Base-by-base conservation (phyloP, 2,888 invertebrate genomes). In the Drepanosiphum platanoidis region DNA sequence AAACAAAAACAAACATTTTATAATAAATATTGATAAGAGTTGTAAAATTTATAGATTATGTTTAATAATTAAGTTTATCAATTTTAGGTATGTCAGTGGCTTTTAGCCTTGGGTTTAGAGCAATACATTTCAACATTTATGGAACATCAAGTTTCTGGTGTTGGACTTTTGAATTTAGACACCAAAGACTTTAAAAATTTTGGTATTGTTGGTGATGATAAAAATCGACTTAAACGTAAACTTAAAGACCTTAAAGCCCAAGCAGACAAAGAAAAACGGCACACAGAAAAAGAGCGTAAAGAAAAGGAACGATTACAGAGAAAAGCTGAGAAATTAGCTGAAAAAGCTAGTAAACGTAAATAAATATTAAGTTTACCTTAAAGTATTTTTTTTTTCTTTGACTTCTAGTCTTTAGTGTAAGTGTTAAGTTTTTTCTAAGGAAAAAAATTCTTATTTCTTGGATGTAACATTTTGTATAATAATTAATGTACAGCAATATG, bases 21-120 rank as follows among this genome's bases (percentile, higher is more conserved):
- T n/a, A n/a, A n/a, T n/a, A n/a, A n/a, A n/a, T n/a, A n/a, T n/a
- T n/a, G n/a, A n/a, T n/a, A n/a, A n/a, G n/a, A n/a, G n/a, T n/a
- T 61, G 18, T 64, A 39, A n/a, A n/a, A 11, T 78, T 1, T 30
- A 15, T 32, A 34, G 1, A 66, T 18, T 22, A 22, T 78, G 18
- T 78, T 79, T n/a, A n/a, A n/a, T n/a, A n/a, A n/a, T n/a, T n/a
- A n/a, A 8, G 8, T 46, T 7, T 2, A 39, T 86, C 82, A 71
- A 87, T 88, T 88, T 11, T 89, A 97, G 95, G 97, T 98, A 81
- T 96, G 96, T 90, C 96, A 97, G 90, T 98, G 97, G 97, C 91
- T 98, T 87, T 92, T 96, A 87, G 95, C 91, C 8, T 89, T 92
- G 84, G 92, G 96, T 64, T 91, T 98, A 89, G 97, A 97, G 89